These are phyloP conservation scores for Amblyopsis rosae DNA, from an alignment of 2,113 vertebrate species.

Conservation along the genomic window DNA sequence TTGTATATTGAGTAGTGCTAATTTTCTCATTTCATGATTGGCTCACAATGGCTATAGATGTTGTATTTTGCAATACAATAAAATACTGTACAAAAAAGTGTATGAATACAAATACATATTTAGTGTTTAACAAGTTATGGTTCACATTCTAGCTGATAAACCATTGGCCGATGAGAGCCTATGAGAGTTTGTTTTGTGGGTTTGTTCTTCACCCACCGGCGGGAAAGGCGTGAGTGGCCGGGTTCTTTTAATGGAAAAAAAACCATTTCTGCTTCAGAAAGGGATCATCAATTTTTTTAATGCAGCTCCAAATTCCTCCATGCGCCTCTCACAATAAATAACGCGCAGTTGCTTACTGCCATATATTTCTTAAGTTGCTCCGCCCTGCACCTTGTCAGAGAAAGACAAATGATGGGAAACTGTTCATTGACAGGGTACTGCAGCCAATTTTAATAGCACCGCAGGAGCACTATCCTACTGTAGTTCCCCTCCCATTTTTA, in stretches of 20 bases:
- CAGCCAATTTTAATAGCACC: slow-evolving; percentile 42
- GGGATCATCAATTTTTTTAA: slow-evolving; percentile 28
- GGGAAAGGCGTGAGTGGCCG: not conserved
- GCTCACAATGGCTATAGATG: too few relatives aligned
- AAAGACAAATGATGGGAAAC: slow-evolving; percentile 66
- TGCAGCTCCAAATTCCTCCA: slow-evolving; percentile 35
- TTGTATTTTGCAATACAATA: too few relatives aligned
- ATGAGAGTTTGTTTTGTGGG: too few relatives aligned
- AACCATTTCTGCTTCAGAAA: slow-evolving; percentile 19
- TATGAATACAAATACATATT: too few relatives aligned
- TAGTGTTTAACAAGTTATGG: too few relatives aligned
- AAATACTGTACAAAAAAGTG: too few relatives aligned
- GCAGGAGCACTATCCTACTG: slow-evolving; percentile 36
- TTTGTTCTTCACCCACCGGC: not conserved
- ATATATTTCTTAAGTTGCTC: slow-evolving; percentile 40
- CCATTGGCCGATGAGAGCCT: too few relatives aligned
- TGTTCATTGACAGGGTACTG: slow-evolving; percentile 42
- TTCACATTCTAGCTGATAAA: too few relatives aligned
- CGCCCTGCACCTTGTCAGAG: slow-evolving; percentile 58
- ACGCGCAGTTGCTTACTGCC: slow-evolving; percentile 27
- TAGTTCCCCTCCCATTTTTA: slow-evolving; percentile 42
- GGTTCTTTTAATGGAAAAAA: slow-evolving; percentile 3
- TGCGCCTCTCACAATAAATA: slow-evolving; percentile 50
- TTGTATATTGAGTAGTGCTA: too few relatives aligned
- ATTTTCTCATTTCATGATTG: too few relatives aligned